phyloP scores from a whole-genome alignment of 2,888 invertebrate genomes.

The Pseudoips prasinana region DNA sequence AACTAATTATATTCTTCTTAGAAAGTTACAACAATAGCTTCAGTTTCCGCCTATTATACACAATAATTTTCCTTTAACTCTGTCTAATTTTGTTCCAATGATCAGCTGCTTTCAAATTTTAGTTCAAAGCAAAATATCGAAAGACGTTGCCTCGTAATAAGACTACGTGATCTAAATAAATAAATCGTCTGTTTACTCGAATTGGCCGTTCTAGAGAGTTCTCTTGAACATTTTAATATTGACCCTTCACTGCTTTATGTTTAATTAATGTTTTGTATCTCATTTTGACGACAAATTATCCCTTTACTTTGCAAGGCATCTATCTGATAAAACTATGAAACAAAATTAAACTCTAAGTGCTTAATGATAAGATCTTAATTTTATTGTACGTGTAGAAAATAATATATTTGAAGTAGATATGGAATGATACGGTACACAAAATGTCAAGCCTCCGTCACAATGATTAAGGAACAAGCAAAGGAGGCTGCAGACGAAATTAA shows the following conservation, averaged over 20 bases:
- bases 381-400: background rate
- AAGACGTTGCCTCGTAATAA: too few relatives aligned
- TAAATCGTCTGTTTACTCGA: conserved; percentile 8
- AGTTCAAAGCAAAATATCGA: too few relatives aligned
- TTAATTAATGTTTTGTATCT: conserved; percentile 18
- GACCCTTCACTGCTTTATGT: conserved; percentile 16
- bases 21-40: too few relatives aligned
- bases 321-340: background rate
- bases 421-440: conserved; percentile 7
- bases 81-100: too few relatives aligned
- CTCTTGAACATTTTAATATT: conserved; percentile 14
- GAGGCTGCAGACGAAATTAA: conserved; percentile 4
- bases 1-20: too few relatives aligned
- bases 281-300: conserved; percentile 26
- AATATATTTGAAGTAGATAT: conserved; percentile 6
- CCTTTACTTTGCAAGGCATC: conserved; percentile 1
- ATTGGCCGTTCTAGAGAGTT: conserved; percentile 5
- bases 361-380: conserved; percentile 1
- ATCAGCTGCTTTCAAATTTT: too few relatives aligned
- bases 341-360: background rate
- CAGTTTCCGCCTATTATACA: too few relatives aligned
- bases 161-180: conserved; percentile 1
- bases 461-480: conserved; percentile 10
- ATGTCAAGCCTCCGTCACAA: conserved; percentile 6
- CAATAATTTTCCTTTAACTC: too few relatives aligned